These are phyloP conservation scores for Cabera pusaria DNA, from an alignment of 2,888 invertebrate genomes.

Conservation along the genomic window DNA sequence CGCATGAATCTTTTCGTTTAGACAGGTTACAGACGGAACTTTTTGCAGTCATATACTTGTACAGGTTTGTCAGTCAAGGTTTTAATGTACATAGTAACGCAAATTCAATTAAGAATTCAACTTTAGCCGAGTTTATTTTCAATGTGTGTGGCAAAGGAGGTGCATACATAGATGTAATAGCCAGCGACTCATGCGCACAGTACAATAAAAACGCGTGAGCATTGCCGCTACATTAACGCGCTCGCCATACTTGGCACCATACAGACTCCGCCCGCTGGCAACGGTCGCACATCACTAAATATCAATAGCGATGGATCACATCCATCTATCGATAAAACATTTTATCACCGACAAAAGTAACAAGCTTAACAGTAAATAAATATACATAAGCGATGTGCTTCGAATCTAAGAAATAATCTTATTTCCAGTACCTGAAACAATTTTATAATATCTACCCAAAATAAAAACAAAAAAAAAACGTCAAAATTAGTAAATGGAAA, in stretches of 20 bases:
- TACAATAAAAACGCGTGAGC: constrained; percentile 67
- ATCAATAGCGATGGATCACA: constrained; percentile 60
- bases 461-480: no score
- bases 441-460: no score
- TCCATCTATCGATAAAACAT: constrained; percentile 51
- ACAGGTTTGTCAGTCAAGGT: neutral
- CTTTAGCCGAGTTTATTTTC: constrained; percentile 28
- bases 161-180: constrained; percentile 46
- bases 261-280: constrained; percentile 71
- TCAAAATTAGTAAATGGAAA: no score
- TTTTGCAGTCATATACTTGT: constrained; percentile 4
- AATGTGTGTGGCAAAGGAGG: constrained; percentile 60
- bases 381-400: constrained; percentile 2
- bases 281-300: constrained; percentile 49
- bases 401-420: no score
- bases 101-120: constrained; percentile 12
- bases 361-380: no score
- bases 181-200: constrained; percentile 53
- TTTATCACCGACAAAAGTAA: constrained; percentile 29
- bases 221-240: constrained; percentile 76
- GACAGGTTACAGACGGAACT: constrained; percentile 14
- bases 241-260: constrained; percentile 79
- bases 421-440: no score
- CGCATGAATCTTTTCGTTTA: constrained; percentile 18
- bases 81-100: neutral